phyloP scores from a whole-genome alignment of 2,888 invertebrate genomes.

The Glyphotaelius pellucidus region DNA sequence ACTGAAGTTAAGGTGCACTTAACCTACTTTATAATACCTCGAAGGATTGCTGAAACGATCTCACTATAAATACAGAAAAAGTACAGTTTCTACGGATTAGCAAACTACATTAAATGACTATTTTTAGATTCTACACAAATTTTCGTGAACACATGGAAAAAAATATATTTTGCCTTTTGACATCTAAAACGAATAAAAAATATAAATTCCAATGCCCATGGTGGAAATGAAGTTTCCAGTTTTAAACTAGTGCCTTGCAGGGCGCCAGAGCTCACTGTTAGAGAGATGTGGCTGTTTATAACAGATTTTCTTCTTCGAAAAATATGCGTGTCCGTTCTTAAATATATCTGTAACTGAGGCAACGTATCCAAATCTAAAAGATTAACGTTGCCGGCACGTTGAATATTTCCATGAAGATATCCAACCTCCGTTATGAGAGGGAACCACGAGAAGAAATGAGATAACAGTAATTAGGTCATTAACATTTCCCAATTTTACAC shows the following conservation, averaged over 20 bases:
- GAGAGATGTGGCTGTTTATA: background rate
- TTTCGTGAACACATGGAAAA: too few relatives aligned
- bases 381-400: too few relatives aligned
- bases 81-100: background rate
- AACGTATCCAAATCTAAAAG: too few relatives aligned
- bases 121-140: too few relatives aligned
- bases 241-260: too few relatives aligned
- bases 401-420: too few relatives aligned
- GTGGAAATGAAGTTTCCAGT: background rate
- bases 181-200: too few relatives aligned
- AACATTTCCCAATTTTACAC: background rate
- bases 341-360: too few relatives aligned
- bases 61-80: background rate
- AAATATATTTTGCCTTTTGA: too few relatives aligned
- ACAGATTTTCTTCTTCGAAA: too few relatives aligned
- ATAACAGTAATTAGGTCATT: background rate
- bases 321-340: too few relatives aligned
- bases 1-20: background rate
- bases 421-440: too few relatives aligned
- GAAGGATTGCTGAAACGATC: background rate
- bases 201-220: background rate
- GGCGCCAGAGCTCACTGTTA: background rate
- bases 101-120: background rate
- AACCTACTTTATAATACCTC: background rate
- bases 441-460: background rate